Evolutionary conservation across 2,113 vertebrate genomes (phyloP), one percentile per base, ranked within the genome.

Genomic region (Spea multiplicata): DNA sequence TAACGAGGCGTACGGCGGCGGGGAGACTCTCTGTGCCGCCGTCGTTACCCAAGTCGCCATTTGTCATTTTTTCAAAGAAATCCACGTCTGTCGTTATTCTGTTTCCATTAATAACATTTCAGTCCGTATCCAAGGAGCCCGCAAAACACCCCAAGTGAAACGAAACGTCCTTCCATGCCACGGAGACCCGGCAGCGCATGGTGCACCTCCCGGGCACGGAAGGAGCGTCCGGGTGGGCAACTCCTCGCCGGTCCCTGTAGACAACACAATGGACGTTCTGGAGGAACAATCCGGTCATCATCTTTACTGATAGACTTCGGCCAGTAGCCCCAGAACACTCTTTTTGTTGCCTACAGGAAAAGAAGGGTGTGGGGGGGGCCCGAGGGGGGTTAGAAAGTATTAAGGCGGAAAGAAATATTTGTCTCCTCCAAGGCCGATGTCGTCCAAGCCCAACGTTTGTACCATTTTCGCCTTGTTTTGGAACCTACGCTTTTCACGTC

Each of bases 61-160:
- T 30, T 30, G 30, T 30, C 30, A 30, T n/a, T n/a, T n/a, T n/a
- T n/a, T n/a, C n/a, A n/a, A n/a, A 30, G 2, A 30, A 30, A 30
- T 30, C 30, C 30, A n/a, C n/a, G n/a, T n/a, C n/a, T n/a, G 30
- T 2, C 30, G 2, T 30, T 30, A 30, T 30, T 30, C 30, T 30
- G 30, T 30, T 30, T 30, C 30, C 30, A 30, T 30, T 30, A 30
- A 30, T 30, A 30, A 30, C 30, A 30, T 1, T 1, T 30, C 30
- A 2, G 30, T 30, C 14, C 59, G 9, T 61, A 61, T 59, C 68
- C 83, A 65, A 8, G 52, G 72, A 86, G 69, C 66, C 55, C 14
- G 70, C 55, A 73, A 84, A 84, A 83, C 10, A 1, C 53, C 61
- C 30, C 64, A 73, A 84, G 66, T 46, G 48, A 74, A 84, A 64